These are phyloP conservation scores for Xiphophorus maculatus DNA, from an alignment of 2,113 vertebrate species.

Conservation along the genomic window DNA sequence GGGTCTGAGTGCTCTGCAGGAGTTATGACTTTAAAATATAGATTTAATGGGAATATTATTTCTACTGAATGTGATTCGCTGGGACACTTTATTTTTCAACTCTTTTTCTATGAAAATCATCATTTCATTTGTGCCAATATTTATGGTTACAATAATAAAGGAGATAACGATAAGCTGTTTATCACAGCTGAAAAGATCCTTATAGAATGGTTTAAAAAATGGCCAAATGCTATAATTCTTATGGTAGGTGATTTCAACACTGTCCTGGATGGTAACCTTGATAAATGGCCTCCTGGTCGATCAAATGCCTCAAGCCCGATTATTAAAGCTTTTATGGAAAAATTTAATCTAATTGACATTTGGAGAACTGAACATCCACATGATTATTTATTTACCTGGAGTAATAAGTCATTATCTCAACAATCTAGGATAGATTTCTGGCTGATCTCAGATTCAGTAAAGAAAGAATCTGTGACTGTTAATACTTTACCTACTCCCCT, in stretches of 20 bases:
- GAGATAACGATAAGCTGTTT: not conserved
- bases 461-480: not conserved
- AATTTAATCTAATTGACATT: not conserved
- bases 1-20: too few relatives aligned
- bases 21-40: too few relatives aligned
- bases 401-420: not conserved
- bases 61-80: too few relatives aligned
- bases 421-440: conserved; percentile 1
- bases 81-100: not conserved
- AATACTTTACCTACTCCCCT: not conserved
- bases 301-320: not conserved
- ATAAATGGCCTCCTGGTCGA: not conserved
- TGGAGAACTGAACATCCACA: not conserved
- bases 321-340: not conserved
- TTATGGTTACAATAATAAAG: not conserved
- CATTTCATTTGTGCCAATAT: not conserved
- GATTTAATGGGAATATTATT: too few relatives aligned
- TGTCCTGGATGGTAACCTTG: not conserved
- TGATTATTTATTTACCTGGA: not conserved
- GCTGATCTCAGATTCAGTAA: not conserved
- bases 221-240: not conserved
- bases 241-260: not conserved
- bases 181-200: not conserved
- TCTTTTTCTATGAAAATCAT: not conserved
- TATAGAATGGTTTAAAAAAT: not conserved